Conservation (phyloP, 2,113 vertebrate species). For the Theristicus caerulescens region DNA sequence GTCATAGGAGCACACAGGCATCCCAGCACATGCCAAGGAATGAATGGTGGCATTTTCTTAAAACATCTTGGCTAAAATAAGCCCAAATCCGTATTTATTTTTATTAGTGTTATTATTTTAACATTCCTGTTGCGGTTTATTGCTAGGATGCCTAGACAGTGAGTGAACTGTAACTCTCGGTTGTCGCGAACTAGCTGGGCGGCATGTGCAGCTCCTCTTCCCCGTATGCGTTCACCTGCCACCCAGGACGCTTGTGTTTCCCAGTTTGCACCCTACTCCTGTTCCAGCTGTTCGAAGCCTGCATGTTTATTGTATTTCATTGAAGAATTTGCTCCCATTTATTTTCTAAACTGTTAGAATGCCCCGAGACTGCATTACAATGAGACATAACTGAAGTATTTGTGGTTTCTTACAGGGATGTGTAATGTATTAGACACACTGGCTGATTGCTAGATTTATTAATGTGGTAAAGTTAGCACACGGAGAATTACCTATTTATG, state of each 20-base stretch:
- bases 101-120: constrained; percentile 41
- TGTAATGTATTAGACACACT: neutral
- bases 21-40: neutral
- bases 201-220: neutral
- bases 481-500: neutral
- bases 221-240: neutral
- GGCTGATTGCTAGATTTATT: neutral
- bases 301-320: neutral
- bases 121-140: constrained; percentile 39
- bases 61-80: constrained; percentile 17
- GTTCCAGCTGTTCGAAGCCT: neutral
- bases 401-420: neutral
- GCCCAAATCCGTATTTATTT: neutral
- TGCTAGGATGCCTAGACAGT: constrained; percentile 20
- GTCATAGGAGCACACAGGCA: neutral
- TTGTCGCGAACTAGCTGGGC: fast-evolving
- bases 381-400: neutral
- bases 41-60: neutral
- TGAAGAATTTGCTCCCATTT: neutral
- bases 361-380: neutral
- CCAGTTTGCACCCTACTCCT: neutral
- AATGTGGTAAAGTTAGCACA: neutral
- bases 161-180: neutral
- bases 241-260: neutral
- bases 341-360: neutral